phyloP scores from a whole-genome alignment of 2,113 vertebrate genomes.

The Alaudala cheleensis region DNA sequence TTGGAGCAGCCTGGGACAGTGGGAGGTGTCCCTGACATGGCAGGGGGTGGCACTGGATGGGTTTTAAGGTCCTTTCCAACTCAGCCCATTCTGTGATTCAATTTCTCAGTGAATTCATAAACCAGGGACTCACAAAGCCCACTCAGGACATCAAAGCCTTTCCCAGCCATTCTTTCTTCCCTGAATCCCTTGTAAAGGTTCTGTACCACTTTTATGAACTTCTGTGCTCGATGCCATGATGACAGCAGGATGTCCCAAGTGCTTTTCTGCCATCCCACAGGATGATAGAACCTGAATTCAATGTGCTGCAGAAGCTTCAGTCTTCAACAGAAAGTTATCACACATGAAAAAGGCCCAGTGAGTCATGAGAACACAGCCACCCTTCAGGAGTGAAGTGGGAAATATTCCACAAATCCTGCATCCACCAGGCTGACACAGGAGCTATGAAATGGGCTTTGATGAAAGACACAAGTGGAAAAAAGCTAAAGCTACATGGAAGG shows the following conservation, averaged over 20 bases:
- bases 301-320: neutral
- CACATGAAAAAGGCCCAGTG: neutral
- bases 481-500: neutral
- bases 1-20: neutral
- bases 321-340: neutral
- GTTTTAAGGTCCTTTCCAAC: rapidly evolving
- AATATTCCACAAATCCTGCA: neutral
- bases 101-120: neutral
- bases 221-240: neutral
- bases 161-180: neutral
- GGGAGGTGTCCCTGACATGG: neutral
- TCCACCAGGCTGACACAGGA: neutral
- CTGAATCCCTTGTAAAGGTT: neutral
- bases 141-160: neutral
- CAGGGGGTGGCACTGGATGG: rapidly evolving
- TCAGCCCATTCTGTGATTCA: neutral
- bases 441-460: neutral
- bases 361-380: neutral
- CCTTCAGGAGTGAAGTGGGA: neutral
- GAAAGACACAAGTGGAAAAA: neutral
- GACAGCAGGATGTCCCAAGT: neutral
- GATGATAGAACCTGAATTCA: neutral
- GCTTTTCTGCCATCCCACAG: neutral
- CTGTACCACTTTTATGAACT: neutral
- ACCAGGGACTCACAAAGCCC: neutral